Percentiles rank a stretch among this genome's conserved stretches.
Conservation (phyloP, 2,888 invertebrate species). For the Tipula lateralis region DNA sequence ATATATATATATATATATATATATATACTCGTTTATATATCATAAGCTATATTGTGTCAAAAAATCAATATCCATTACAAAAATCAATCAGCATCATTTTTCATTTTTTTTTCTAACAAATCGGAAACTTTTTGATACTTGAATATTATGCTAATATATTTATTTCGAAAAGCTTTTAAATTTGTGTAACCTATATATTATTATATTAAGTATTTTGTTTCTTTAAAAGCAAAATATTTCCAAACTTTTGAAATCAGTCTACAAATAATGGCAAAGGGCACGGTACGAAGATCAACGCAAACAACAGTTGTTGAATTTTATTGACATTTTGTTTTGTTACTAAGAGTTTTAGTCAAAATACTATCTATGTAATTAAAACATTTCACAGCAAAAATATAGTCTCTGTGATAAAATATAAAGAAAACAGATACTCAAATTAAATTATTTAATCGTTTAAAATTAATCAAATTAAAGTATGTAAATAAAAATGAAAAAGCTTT, state of each 20-base stretch:
- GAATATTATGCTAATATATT: not conserved
- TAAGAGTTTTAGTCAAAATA: not conserved
- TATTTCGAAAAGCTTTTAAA: not conserved
- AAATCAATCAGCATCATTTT: not conserved
- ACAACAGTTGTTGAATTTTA: not conserved
- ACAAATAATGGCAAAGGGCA: not conserved
- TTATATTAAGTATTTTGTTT: not conserved
- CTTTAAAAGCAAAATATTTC: not conserved
- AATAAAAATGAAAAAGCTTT: not conserved
- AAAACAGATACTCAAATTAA: not conserved
- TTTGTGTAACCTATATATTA: not conserved
- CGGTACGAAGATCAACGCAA: not conserved
- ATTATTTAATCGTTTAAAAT: slow-evolving; percentile 5
- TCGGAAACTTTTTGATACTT: not conserved
- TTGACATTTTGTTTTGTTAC: not conserved
- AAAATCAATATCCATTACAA: not conserved
- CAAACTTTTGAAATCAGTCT: not conserved
- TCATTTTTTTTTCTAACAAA: not conserved
- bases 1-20: no score
- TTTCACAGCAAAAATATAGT: not conserved
- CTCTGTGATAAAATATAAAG: not conserved
- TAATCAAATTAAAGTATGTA: slow-evolving; percentile 24
- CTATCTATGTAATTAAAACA: not conserved
- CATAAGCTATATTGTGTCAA: no score
- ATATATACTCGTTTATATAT: no score